These are phyloP conservation scores for Acanthosepion lycidas DNA, from an alignment of 2,888 invertebrate genomes.

Conservation along the genomic window DNA sequence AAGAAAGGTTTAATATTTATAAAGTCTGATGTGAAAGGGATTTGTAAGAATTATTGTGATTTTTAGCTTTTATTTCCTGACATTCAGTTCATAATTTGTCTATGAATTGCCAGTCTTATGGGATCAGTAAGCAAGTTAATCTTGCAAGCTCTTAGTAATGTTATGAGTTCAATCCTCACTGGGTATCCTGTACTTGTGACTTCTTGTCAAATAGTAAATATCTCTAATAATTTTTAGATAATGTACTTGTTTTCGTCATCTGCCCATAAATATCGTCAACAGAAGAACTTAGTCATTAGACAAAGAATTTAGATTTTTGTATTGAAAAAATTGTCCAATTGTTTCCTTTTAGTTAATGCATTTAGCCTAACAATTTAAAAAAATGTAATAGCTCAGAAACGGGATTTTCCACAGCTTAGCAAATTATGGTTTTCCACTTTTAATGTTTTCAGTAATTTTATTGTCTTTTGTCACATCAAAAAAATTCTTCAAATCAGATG, in stretches of 20 bases:
- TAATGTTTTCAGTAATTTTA: background rate
- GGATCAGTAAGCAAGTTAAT: no score
- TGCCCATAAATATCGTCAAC: background rate
- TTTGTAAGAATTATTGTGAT: no score
- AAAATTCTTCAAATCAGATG: conserved; percentile 2
- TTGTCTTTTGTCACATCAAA: background rate
- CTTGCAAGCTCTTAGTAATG: no score
- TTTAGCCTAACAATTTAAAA: background rate
- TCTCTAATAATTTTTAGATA: background rate
- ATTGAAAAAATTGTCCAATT: background rate
- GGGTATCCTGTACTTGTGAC: no score
- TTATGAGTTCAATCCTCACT: no score
- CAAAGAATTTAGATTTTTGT: background rate
- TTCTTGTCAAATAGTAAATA: no score
- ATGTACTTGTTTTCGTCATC: background rate
- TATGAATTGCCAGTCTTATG: no score
- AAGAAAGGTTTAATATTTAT: background rate
- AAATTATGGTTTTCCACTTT: background rate
- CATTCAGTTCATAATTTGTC: no score
- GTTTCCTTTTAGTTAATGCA: background rate
- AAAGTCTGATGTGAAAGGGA: no score
- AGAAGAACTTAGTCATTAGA: background rate
- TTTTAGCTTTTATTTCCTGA: no score
- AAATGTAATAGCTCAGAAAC: background rate
- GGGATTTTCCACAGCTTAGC: background rate